Evolutionary conservation across 2,888 invertebrate species (phyloP), one percentile per base, ranked within the genome.

Genomic region (Exocentrus adspersus): DNA sequence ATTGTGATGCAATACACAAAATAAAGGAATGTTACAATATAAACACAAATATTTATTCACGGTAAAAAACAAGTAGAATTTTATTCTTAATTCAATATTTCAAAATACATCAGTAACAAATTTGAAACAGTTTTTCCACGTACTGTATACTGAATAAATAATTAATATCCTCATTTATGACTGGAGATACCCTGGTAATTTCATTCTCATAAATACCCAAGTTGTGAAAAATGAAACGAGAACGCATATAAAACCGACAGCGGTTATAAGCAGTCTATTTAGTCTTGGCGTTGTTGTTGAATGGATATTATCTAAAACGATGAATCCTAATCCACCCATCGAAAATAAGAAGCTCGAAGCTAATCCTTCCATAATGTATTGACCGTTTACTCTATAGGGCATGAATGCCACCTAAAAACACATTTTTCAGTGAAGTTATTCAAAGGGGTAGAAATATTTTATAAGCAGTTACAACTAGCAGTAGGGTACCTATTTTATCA

Each of bases 341-440:
- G 97, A 95, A 83, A 99, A 99, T 17, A 99, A 87, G 80, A 99
- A 98, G 82, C 97, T 97, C 9, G 98, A 95, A 0, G 98, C 98
- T 66, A 99, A 84, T 0, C 99, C 98, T 85, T 99, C 99, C 97
- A 99, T 97, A 60, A 99, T 99, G 80, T 98, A 99, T 81, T 99
- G 98, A 0, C 98, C 98, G 83, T 99, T 99, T 0, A 99, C 97
- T 71, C 98, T 87, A 81, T 97, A 97, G 0, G 97, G 97, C 97
- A 98, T 97, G 80, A 98, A 98, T 0, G 98, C 98, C 4, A 96
- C 92, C 91, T 92, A 78, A 58, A 82, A 72, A 54, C 37, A 50
- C 32, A 41, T 24, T 21, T 21, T 46, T 21, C n/a, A n/a, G n/a
- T n/a, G n/a, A n/a, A n/a, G n/a, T n/a, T n/a, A n/a, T n/a, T n/a